Evolutionary conservation across 2,113 vertebrate genomes (phyloP), one percentile per base, ranked within the genome.

Genomic region (Coracopsis vasa): DNA sequence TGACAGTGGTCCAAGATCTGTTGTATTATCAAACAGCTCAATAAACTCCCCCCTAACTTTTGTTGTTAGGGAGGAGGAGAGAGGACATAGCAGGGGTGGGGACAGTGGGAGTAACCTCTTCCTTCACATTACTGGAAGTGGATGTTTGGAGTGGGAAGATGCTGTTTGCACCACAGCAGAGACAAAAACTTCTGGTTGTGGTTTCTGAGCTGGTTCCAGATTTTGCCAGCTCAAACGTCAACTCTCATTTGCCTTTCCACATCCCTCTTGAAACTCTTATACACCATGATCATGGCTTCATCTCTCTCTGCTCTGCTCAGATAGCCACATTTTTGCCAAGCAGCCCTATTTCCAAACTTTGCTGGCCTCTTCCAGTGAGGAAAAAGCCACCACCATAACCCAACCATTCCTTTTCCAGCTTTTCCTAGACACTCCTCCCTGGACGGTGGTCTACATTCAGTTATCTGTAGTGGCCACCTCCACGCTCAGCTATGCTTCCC

Each of bases 141-240:
- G 19, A n/a, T 75, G 11, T 71, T n/a, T 56, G 48, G 25, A 87
- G 25, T 7, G 6, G 45, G 50, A 88, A 73, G 53, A 62, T 28
- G 42, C 27, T 56, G 44, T 70, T 28, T 56, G n/a, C 25, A 56
- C 7, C 3, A 1, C 0, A 0, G 31, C 0, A 86, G 3, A 87
- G 16, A 45, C 0, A 0, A 90, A 79, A 81, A 50, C n/a, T n/a
- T 45, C n/a, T 81, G 24, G 7, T 2, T 75, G 56, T 44, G 41
- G 8, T 79, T 94, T 87, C 73, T 75, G 24, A 85, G 44, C 56
- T 35, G 20, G 19, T 3, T 90, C 41, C 61, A 80, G 39, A 62
- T 67, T 87, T 77, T 79, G 7, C 18, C 47, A 44, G 24, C 42
- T 84, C 35, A 60, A 48, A 65, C 44, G 33, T 47, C 56, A 69